Evolutionary conservation across 2,113 vertebrate genomes (phyloP), one percentile per base, ranked within the genome.

Genomic region (Gallinago media): DNA sequence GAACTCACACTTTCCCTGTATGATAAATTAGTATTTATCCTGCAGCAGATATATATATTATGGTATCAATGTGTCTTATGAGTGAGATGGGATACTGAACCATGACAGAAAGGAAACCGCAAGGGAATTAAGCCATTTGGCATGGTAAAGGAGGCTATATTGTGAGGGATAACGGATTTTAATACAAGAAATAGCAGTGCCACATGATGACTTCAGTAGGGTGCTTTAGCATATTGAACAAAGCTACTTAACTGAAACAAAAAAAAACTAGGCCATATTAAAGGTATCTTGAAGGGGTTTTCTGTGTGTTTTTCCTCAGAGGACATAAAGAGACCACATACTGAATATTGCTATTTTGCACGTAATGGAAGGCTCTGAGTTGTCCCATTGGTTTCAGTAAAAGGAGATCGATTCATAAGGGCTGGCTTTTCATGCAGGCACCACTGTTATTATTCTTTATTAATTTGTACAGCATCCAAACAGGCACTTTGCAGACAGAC

Each of bases 391-490:
- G 77, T 88, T 95, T 95, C 54, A 58, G 61, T 15, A 68, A 86
- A 89, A 84, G 1, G 3, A 40, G 52, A 91, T 63, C 2, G 2
- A 71, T 89, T 73, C 44, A 17, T 78, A 70, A 83, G 36, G 27
- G 31, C 71, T 92, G 58, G 54, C 52, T 85, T 94, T 82, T 78
- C 6, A 8, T 73, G 80, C 79, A 87, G 84, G n/a, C 58, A 65
- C 36, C 58, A 38, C 71, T 78, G n/a, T 77, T 93, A 63, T 58
- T 94, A 87, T 80, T 91, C 59, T 89, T 94, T 72, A 81, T 90
- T 84, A 92, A 56, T 94, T 95, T 92, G 65, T 85, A 91, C 34
- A 75, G 52, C 73, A 89, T 96, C 88, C 91, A 87, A 91, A 58
- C 44, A 87, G 80, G 49, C 82, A 73, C 36, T 94, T 84, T 94